Percentiles rank a stretch among this genome's conserved stretches.
Evolutionary conservation across 2,113 vertebrate species (phyloP).

Genomic region (Mohoua ochrocephala): DNA sequence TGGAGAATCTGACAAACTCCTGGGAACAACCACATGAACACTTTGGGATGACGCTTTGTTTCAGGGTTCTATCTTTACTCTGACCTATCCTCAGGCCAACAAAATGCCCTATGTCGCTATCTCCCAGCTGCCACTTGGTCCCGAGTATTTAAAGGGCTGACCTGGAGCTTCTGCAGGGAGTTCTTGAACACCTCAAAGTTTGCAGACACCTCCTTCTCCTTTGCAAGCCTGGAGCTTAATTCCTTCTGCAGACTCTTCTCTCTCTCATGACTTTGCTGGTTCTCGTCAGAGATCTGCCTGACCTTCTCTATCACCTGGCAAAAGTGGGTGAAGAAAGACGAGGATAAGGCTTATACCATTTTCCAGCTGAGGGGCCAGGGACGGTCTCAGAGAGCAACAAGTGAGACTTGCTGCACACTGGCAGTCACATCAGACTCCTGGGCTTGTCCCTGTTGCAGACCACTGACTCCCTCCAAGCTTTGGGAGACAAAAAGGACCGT

Average conservation of each 20-base stretch:
- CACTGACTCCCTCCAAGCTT: neutral
- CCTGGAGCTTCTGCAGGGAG: constrained; percentile 63
- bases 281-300: constrained; percentile 25
- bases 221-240: neutral
- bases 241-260: constrained; percentile 51
- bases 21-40: neutral
- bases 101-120: fast-evolving
- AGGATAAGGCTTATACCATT: neutral
- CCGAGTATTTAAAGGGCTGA: neutral
- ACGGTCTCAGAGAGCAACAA: fast-evolving
- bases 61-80: neutral
- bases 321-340: neutral
- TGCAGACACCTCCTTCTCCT: neutral
- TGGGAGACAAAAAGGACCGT: neutral
- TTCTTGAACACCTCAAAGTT: neutral
- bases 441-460: neutral
- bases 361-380: neutral
- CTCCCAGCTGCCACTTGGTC: neutral
- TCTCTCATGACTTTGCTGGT: neutral
- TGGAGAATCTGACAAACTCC: neutral
- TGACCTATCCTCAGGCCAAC: too few species aligned
- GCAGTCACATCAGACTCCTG: fast-evolving
- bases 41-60: neutral
- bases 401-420: neutral
- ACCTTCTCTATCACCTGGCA: constrained; percentile 70